Evolutionary conservation across 2,888 invertebrate genomes (phyloP), one percentile per base, ranked within the genome.

Genomic region (Drosophila picticornis): DNA sequence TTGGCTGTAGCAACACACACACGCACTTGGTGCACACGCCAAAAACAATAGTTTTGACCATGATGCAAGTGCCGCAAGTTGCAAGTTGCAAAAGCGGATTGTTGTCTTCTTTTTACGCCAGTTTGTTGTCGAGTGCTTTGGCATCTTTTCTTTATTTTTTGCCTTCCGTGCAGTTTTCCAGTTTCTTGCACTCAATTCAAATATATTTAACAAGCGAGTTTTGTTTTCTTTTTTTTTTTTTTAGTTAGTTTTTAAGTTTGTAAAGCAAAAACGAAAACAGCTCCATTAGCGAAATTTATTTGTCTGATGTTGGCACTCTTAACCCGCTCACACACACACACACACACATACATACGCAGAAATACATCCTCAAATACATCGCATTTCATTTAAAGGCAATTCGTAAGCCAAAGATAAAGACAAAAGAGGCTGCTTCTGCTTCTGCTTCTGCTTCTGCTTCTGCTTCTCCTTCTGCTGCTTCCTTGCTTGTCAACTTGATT

Each of bases 251-350:
- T 62, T 67, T 70, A 74, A 40, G 70, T 68, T 69, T 61, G 71
- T 52, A 51, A 55, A 57, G 62, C 62, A 77, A 81, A 69, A 79
- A 80, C 84, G 87, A 86, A 90, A 88, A 86, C 87, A 88, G 86
- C 86, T 86, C 86, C 90, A 86, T 86, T 86, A 86, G 86, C 77
- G 81, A 84, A 90, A 90, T 90, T 86, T 90, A 90, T 85, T 90
- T 90, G 85, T 85, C 88, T 80, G 85, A 58, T 59, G 50, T 62
- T 56, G 40, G 31, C 10, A 57, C 40, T 57, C 16, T 43, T 43
- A 57, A 57, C 40, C 31, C 67, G 36, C 34, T 22, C 52, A 50
- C 43, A 46, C 68, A 19, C 29, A 19, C 48, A 22, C 29, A 19
- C 13, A 13, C 22, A 1, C 16, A 11, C 31, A 13, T 31, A 29